Percentiles rank a stretch among this genome's conserved stretches.
These are phyloP conservation scores for Crocidura indochinensis DNA, from an alignment of 2,797 vertebrate genomes.

Conservation along the genomic window DNA sequence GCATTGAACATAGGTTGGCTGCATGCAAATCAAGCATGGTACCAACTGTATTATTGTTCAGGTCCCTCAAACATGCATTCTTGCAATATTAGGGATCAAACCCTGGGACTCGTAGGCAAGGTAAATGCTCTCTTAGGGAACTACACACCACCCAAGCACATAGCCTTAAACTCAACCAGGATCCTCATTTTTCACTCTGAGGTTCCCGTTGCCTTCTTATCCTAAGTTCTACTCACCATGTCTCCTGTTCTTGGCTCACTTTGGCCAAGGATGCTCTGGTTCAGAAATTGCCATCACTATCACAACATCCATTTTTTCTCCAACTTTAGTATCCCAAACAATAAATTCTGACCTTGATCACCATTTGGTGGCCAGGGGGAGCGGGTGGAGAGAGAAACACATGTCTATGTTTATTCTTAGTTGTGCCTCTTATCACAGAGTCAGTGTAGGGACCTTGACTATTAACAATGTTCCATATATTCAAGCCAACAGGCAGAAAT, in stretches of 20 bases:
- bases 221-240: neutral
- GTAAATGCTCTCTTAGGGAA: no score
- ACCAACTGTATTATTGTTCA: no score
- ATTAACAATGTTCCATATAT: conserved; percentile 90
- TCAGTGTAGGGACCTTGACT: conserved; percentile 86
- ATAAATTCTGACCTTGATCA: conserved; percentile 88
- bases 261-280: neutral
- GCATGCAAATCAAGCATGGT: no score
- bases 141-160: no score
- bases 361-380: conserved; percentile 54
- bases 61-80: no score
- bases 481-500: conserved; percentile 89
- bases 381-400: neutral
- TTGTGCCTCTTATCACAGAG: conserved; percentile 87
- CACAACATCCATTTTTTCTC: conserved; percentile 65
- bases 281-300: conserved; percentile 84
- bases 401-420: conserved; percentile 88
- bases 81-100: no score
- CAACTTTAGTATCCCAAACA: conserved; percentile 83
- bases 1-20: no score
- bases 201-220: accelerated
- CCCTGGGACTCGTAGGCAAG: no score
- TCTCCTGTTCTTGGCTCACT: neutral
- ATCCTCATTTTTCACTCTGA: neutral
- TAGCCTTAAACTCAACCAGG: no score